Base-by-base conservation (phyloP, 2,888 invertebrate genomes). In the Chouioia cunea region DNA sequence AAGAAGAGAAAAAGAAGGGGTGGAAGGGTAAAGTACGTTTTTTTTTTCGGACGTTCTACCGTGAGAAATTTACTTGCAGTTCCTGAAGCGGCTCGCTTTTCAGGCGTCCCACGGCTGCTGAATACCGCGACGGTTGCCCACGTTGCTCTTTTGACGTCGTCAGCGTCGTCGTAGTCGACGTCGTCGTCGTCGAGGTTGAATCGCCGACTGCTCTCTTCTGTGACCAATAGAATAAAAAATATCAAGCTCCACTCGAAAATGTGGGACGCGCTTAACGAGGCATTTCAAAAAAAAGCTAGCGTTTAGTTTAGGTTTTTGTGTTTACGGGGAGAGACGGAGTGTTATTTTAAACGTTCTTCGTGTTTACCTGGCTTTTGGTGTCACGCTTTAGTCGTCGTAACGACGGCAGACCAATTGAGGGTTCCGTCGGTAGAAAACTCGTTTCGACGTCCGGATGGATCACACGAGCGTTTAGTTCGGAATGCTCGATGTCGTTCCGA, bases 371-470 rank as follows among this genome's bases (percentile, higher is more conserved):
- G 43, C 76, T 70, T 65, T 2, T 4, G 53, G 75, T 75, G 43
- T 79, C 69, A 74, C 81, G 77, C 75, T 79, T 81, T 62, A 76
- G 77, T 50, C 81, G 77, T 23, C 76, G 73, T 15, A 75, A 47
- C 44, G 75, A 66, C 47, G 60, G 74, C 53, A 66, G 47, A 6
- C 65, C 64, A 56, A 67, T 71, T 53, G 70, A 63, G 23, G 71
- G 65, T 65, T 89, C 89, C 0, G 86, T 84, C 0, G 91, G 91
- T 52, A 91, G 82, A 77, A 90, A 92, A 16, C 90, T 91, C 0
- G 91, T 91, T 57, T 89, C 88, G 63, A 89, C 88, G 74, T 90
- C 91, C 75, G 89, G 87, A 79, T 91, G 88, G 0, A 91, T 85
- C 57, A 90, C 89, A 64, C 89, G 85, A 70, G 90, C 90, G 68